Conservation (phyloP, 2,113 vertebrate genomes). For the Gavialis gangeticus region DNA sequence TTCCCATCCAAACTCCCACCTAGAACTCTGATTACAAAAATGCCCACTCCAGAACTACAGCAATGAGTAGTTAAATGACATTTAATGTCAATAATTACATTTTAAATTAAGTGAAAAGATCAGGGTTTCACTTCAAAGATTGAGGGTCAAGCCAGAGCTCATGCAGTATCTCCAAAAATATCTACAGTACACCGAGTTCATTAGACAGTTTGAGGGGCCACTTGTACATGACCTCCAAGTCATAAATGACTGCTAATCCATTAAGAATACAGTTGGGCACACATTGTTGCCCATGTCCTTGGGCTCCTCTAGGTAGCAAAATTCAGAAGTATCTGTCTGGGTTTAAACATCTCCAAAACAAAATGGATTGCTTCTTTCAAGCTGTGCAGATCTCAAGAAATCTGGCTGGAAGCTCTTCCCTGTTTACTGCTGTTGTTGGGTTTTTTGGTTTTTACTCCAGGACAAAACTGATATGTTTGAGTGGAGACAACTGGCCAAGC, state of each 20-base stretch:
- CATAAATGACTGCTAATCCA: not conserved
- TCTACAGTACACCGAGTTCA: constrained; percentile 34
- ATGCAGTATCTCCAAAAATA: constrained; percentile 60
- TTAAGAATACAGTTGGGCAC: not conserved
- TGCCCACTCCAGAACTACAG: fast-evolving
- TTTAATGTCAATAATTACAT: constrained; percentile 8
- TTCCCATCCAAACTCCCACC: not conserved
- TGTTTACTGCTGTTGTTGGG: not conserved
- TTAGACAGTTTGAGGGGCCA: not conserved
- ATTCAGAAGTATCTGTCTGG: fast-evolving
- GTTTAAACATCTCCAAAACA: not conserved
- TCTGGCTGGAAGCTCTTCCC: not conserved
- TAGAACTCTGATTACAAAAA: not conserved
- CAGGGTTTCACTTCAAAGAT: constrained; percentile 64
- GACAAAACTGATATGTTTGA: too few relatives aligned
- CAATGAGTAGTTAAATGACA: not conserved
- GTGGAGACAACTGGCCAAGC: not conserved
- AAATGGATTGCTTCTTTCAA: not conserved
- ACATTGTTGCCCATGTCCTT: not conserved
- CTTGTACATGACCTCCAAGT: constrained; percentile 14
- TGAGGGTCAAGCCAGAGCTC: constrained; percentile 35
- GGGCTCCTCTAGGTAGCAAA: not conserved
- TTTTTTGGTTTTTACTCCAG: not conserved
- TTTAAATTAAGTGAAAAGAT: not conserved
- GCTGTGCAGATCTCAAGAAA: not conserved